These are phyloP conservation scores for Stenurella melanura DNA, from an alignment of 2,888 invertebrate genomes.

Conservation along the genomic window DNA sequence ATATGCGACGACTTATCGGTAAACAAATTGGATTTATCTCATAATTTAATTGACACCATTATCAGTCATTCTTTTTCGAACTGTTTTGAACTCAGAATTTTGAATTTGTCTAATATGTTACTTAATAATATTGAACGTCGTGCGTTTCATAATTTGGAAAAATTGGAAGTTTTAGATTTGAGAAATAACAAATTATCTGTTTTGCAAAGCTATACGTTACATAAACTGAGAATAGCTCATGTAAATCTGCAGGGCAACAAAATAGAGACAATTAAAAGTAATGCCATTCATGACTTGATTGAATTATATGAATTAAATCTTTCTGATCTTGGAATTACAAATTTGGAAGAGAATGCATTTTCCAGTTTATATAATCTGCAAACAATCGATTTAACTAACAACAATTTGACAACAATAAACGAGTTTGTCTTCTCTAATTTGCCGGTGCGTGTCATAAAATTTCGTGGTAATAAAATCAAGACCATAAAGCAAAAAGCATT, in stretches of 20 bases:
- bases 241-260: conserved; percentile 29
- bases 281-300: conserved; percentile 30
- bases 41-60: conserved; percentile 33
- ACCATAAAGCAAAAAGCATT: conserved; percentile 33
- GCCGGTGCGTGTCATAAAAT: conserved; percentile 10
- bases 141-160: conserved; percentile 23
- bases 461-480: conserved; percentile 34
- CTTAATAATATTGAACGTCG: conserved; percentile 33
- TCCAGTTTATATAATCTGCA: conserved; percentile 7
- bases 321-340: background rate
- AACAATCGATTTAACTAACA: background rate
- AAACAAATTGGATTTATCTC: conserved; percentile 36
- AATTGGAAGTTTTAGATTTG: conserved; percentile 29
- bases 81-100: background rate
- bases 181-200: conserved; percentile 30
- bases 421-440: conserved; percentile 18
- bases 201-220: conserved; percentile 23
- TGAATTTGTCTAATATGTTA: conserved; percentile 36
- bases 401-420: background rate
- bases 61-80: conserved; percentile 24
- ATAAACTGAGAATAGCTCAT: conserved; percentile 12
- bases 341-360: conserved; percentile 37
- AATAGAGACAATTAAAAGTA: conserved; percentile 32
- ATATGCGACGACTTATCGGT: conserved; percentile 21
- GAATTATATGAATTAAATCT: conserved; percentile 37